Evolutionary conservation across 1,140 invertebrate species (phyloP), one percentile per base, ranked within the genome.

Genomic region (Sogatella furcifera): DNA sequence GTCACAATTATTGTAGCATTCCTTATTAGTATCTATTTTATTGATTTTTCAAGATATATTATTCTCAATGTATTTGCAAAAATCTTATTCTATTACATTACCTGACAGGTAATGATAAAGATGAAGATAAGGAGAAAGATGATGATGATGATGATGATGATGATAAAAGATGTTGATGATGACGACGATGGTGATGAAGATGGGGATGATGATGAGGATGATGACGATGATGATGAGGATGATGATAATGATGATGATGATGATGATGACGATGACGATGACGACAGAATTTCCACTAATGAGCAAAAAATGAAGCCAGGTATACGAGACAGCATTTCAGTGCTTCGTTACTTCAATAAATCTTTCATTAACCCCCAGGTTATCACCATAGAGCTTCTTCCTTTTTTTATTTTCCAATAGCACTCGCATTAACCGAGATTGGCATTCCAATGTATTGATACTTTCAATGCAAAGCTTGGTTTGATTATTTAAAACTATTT

Each of bases 81-180:
- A 38, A 38, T 38, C 34, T 38, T 4, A 38, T 38, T 38, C 2
- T 38, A 38, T 38, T 8, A 49, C 46, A 17, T 49, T 49, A 49
- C 46, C 41, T 34, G 28, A 28, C 49, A 61, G 43, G 42, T 66
- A 62, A 68, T 65, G 52, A 65, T 64, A 22, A 49, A 66, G 63
- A 71, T 68, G 62, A 68, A 63, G 61, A 55, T 70, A 64, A 62
- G 67, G 67, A 66, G 63, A n/a, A 15, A 11, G 46, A 49, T 49
- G 46, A 49, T 17, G 14, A 49, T 49, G 74, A 80, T 61, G 75
- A 79, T 60, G 76, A 80, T 64, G 74, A 78, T 66, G 73, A 79
- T 54, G 72, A 79, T n/a, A n/a, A n/a, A 77, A 44, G 70, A 73
- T 24, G 70, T 77, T 15, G 69, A 74, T 15, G 70, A 69, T 49